These are phyloP conservation scores for Calephelis virginiensis DNA, from an alignment of 1,140 invertebrate species.

Conservation along the genomic window DNA sequence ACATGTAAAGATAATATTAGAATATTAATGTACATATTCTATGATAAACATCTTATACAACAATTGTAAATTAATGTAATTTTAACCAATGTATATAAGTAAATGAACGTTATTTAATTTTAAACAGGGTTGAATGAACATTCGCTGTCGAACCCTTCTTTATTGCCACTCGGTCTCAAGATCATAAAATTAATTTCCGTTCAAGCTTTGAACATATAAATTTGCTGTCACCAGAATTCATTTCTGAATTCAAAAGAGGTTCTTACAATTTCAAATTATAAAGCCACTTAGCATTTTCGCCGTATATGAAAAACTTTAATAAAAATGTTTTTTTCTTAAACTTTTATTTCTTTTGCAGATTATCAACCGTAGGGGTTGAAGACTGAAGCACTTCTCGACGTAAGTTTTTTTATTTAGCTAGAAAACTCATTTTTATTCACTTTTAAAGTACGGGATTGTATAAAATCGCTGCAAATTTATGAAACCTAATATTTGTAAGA, in stretches of 20 bases:
- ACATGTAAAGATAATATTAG: too few relatives aligned
- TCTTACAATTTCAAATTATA: slow-evolving; percentile 15
- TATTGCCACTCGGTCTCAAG: slow-evolving; percentile 20
- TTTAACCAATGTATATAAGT: not conserved
- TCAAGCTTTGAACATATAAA: slow-evolving; percentile 24
- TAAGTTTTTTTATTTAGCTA: slow-evolving; percentile 36
- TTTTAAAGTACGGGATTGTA: not conserved
- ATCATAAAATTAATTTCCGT: slow-evolving; percentile 33
- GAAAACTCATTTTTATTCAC: slow-evolving; percentile 27
- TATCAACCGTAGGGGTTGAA: slow-evolving; percentile 25
- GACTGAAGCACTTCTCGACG: slow-evolving; percentile 31
- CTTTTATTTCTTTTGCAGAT: slow-evolving; percentile 36
- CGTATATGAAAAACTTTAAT: slow-evolving; percentile 15
- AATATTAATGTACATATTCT: too few relatives aligned
- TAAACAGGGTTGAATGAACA: slow-evolving; percentile 30
- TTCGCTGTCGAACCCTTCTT: slow-evolving; percentile 25
- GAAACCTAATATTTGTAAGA: too few relatives aligned
- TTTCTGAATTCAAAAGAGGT: slow-evolving; percentile 20
- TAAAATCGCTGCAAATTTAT: not conserved
- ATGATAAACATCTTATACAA: too few relatives aligned
- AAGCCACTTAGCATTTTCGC: slow-evolving; percentile 4
- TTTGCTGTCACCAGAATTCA: slow-evolving; percentile 21
- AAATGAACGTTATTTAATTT: slow-evolving; percentile 5
- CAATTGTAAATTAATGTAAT: not conserved
- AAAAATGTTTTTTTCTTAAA: slow-evolving; percentile 11